These are phyloP conservation scores for Drosophila baimaii DNA, from an alignment of 1,140 invertebrate species.

Conservation along the genomic window DNA sequence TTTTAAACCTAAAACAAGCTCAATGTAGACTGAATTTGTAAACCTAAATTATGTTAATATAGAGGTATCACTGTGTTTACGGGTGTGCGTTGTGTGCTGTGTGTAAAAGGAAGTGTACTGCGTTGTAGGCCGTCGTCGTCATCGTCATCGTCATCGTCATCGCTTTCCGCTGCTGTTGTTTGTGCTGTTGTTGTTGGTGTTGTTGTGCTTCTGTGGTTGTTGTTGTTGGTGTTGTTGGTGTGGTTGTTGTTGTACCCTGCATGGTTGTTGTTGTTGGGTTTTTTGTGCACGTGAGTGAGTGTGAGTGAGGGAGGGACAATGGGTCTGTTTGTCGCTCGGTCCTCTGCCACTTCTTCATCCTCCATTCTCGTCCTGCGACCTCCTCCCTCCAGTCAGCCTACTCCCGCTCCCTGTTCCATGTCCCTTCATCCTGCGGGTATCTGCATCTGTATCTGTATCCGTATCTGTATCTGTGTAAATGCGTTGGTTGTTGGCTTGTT, in stretches of 20 bases:
- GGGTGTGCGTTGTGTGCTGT: constrained; percentile 29
- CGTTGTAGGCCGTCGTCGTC: constrained; percentile 71
- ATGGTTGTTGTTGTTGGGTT: constrained; percentile 16
- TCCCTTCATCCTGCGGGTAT: constrained; percentile 33
- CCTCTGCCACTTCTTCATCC: constrained; percentile 34
- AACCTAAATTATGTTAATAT: neutral
- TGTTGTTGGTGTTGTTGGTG: constrained; percentile 25
- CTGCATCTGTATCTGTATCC: constrained; percentile 77
- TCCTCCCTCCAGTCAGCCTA: neutral
- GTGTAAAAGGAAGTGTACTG: constrained; percentile 81
- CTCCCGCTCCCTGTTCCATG: constrained; percentile 6
- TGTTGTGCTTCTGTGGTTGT: constrained; percentile 17
- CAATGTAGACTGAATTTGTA: neutral
- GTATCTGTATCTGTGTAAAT: constrained; percentile 76
- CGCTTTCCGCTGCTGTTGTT: constrained; percentile 25
- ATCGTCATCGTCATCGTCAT: constrained; percentile 57
- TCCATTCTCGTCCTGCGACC: constrained; percentile 16
- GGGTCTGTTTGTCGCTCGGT: constrained; percentile 41
- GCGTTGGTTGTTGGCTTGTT: constrained; percentile 66
- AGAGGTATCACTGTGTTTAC: constrained; percentile 13
- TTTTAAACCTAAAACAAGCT: rapidly evolving
- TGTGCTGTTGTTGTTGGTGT: constrained; percentile 30
- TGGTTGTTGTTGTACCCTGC: constrained; percentile 5
- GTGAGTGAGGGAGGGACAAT: constrained; percentile 58
- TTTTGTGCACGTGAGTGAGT: constrained; percentile 54